Base-by-base conservation (phyloP, 2,797 vertebrate genomes). In the Gymnoscopelus microlampas region DNA sequence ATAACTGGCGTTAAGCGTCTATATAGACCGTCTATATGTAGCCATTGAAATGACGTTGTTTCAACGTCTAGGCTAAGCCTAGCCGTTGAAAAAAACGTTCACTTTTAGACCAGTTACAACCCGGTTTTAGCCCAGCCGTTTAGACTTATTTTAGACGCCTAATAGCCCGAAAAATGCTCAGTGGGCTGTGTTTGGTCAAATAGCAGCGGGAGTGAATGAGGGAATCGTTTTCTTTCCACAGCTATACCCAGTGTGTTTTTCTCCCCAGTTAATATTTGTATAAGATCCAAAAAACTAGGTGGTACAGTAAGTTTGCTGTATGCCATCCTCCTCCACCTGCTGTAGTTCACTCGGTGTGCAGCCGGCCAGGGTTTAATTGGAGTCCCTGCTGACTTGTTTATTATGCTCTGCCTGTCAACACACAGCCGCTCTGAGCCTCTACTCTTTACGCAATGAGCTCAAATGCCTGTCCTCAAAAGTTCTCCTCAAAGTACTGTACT, bases 321-420 rank as follows among this genome's bases (percentile, higher is more conserved):
- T 54, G 4, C 79, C 71, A 71, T 79, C 75, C 58, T 66, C 77
- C 54, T 51, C 76, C 70, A 63, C 81, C 73, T 82, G 75, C 74
- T 87, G 85, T 88, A 76, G 83, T 82, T 80, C 76, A n/a, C 66
- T 75, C 83, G 74, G 71, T 70, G 54, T 51, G 66, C 51, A 53
- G 63, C 53, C 60, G 68, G 66, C 75, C 76, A 76, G 54, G 78
- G 62, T 13, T 13, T 29, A 81, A 70, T 10, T 62, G 54, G 55
- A 74, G 72, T 82, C 82, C 80, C 79, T 77, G 77, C 80, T 66
- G 78, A 13, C 63, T 66, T 73, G 81, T 89, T 89, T 88, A 91
- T 88, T 85, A 81, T 87, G 69, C 71, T 82, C 84, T 78, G 79
- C 67, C 77, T 74, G 77, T 77, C 72, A 62, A 81, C 72, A 50